Percentiles rank a stretch among this genome's conserved stretches.
These are phyloP conservation scores for Drosophila ogumai DNA, from an alignment of 1,140 invertebrate species.

Conservation along the genomic window DNA sequence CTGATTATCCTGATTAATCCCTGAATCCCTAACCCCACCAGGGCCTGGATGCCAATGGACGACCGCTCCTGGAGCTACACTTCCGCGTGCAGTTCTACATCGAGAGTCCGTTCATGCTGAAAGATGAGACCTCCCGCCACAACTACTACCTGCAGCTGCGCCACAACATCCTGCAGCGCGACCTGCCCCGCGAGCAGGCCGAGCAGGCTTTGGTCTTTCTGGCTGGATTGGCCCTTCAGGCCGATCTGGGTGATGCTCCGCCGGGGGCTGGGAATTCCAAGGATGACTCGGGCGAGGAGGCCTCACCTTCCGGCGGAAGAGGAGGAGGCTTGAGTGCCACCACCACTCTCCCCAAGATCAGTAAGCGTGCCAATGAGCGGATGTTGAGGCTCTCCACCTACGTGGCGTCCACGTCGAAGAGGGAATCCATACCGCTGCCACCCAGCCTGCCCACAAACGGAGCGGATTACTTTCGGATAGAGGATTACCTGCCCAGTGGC, in stretches of 20 bases:
- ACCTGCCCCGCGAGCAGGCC: conserved; percentile 88
- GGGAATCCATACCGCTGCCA: conserved; percentile 23
- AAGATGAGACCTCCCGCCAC: conserved; percentile 95
- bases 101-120: conserved; percentile 93
- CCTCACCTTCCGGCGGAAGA: neutral
- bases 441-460: conserved; percentile 8
- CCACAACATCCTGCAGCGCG: conserved; percentile 92
- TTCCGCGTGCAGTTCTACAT: conserved; percentile 98
- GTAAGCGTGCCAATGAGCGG: conserved; percentile 77
- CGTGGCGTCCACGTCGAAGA: conserved; percentile 55
- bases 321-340: conserved; percentile 38
- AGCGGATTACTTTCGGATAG: conserved; percentile 91
- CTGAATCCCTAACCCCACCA: conserved; percentile 81
- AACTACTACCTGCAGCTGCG: conserved; percentile 97
- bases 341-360: conserved; percentile 79
- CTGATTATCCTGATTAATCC: neutral
- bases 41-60: conserved; percentile 95
- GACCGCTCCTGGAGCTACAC: conserved; percentile 94
- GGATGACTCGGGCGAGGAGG: conserved; percentile 33
- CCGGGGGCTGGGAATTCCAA: conserved; percentile 38
- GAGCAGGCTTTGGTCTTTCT: conserved; percentile 92
- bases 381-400: conserved; percentile 78
- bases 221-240: conserved; percentile 94
- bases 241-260: conserved; percentile 93
- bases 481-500: conserved; percentile 89